Base-by-base conservation (phyloP, 2,797 vertebrate species). In the Acanthurus leucopareius region DNA sequence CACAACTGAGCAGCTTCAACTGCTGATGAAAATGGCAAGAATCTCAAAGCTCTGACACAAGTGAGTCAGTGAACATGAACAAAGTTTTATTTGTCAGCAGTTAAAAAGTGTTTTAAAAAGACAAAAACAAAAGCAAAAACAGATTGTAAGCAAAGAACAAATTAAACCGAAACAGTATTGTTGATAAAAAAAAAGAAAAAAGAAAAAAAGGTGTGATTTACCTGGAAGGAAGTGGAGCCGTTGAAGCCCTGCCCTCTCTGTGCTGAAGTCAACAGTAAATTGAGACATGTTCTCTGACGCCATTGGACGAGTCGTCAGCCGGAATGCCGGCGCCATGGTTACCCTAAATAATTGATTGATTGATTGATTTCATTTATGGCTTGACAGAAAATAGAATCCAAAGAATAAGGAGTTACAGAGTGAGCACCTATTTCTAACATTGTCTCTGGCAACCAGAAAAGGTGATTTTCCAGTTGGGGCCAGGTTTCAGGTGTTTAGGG, bases 311-410 rank as follows among this genome's bases (percentile, higher is more conserved):
- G 97, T 94, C 11, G 96, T 96, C 74, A 99, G 91, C 38, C 97
- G 95, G 83, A 99, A 99, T 0, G 97, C 97, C 14, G 97, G 95
- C 66, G 97, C 97, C 97, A 97, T 96, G 25, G 97, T 98, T 75
- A 98, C 97, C 93, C n/a, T n/a, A n/a, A n/a, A n/a, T n/a, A n/a
- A n/a, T n/a, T n/a, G n/a, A n/a, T n/a, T n/a, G n/a, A n/a, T n/a
- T n/a, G n/a, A n/a, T n/a, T n/a, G n/a, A n/a, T n/a, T n/a, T n/a
- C n/a, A n/a, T n/a, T n/a, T n/a, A n/a, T n/a, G n/a, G n/a, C n/a
- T n/a, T n/a, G n/a, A n/a, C n/a, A n/a, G n/a, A n/a, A n/a, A n/a
- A n/a, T n/a, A n/a, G n/a, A n/a, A n/a, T n/a, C n/a, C n/a, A n/a
- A n/a, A n/a, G n/a, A n/a, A n/a, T n/a, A n/a, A n/a, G n/a, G n/a